Evolutionary conservation across 2,113 vertebrate genomes (phyloP), one percentile per base, ranked within the genome.

Genomic region (Morone chrysops): DNA sequence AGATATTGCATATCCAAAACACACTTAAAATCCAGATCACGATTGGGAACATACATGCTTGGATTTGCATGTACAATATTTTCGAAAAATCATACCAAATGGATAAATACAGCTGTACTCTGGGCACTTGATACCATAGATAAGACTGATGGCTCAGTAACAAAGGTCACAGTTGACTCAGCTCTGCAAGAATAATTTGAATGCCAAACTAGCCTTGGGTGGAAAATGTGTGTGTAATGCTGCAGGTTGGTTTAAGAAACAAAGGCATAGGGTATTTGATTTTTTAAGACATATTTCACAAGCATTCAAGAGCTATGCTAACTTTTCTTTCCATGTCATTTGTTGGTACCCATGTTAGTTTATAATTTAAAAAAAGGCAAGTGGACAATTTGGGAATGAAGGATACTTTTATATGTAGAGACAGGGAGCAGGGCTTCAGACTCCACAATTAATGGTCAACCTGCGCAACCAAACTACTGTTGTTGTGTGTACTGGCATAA

Each of bases 141-240:
- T 83, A 76, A 63, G 11, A 60, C 38, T 47, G 6, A 56, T 36
- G 41, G 25, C 36, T 40, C 18, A 3, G 53, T 48, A 69, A 17
- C 31, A 17, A n/a, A 65, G 38, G 57, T 36, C 31, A 25, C 18
- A 14, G 38, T 65, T 74, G 43, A 75, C 63, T 84, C 41, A 61
- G 31, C 51, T 38, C 56, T 62, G 9, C 4, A 57, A 40, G 47
- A 75, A 81, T 67, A 51, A 76, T 75, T 36, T 36, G 50, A 82
- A 65, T 59, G 63, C 16, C 36, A 71, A n/a, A 82, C 50, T 47
- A 40, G 45, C 59, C 65, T 65, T 60, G 69, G 68, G 56, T 70
- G 36, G n/a, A 13, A 70, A 2, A 72, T 73, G 67, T 62, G 13
- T 22, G 16, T 81, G 8, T 8, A 16, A 61, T 57, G 50, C 56